Percentiles rank a stretch among this genome's conserved stretches.
These are phyloP conservation scores for Varecia variegata DNA, from an alignment of 2,797 vertebrate species.

Conservation along the genomic window DNA sequence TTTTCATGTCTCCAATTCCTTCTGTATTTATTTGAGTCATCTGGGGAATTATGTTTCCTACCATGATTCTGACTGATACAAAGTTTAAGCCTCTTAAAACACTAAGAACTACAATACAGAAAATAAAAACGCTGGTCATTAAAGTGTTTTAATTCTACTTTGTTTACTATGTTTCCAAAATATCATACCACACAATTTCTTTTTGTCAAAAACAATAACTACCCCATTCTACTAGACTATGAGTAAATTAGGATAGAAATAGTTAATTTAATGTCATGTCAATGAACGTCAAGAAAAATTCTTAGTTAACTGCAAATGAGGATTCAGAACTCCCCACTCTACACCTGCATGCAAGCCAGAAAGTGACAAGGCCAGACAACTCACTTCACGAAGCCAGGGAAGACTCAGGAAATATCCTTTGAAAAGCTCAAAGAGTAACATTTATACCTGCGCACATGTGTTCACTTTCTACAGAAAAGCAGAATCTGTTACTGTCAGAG, in stretches of 20 bases:
- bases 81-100: background rate
- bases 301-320: background rate
- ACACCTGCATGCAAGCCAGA: background rate
- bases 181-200: background rate
- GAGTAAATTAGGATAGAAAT: background rate
- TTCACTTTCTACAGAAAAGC: background rate
- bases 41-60: background rate
- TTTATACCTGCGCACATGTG: background rate
- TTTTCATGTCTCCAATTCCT: background rate
- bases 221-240: background rate
- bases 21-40: background rate
- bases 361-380: background rate
- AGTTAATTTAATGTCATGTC: background rate
- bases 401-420: background rate
- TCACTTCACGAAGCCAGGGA: background rate
- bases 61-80: background rate
- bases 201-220: background rate
- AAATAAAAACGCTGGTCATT: background rate
- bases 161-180: background rate
- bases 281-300: background rate
- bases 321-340: background rate
- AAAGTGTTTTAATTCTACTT: background rate
- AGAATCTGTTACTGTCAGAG: background rate
- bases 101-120: slow-evolving; percentile 19
- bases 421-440: background rate